Conservation (phyloP, 2,888 invertebrate genomes). For the Clepsis dumicolana region DNA sequence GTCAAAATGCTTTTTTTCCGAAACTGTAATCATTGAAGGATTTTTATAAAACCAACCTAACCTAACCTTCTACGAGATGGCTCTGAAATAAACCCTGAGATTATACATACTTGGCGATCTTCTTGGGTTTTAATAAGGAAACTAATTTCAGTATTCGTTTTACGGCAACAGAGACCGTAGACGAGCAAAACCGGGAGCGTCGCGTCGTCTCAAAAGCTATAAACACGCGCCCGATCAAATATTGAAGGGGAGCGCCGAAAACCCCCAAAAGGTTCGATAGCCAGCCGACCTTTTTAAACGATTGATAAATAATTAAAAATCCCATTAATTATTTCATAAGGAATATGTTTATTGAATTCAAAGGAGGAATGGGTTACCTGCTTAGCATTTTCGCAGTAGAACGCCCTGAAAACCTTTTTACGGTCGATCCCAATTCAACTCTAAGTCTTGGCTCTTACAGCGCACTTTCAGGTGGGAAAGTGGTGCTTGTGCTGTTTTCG, state of each 20-base stretch:
- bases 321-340: conserved; percentile 59
- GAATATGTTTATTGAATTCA: conserved; percentile 54
- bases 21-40: too few relatives aligned
- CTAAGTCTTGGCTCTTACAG: background rate
- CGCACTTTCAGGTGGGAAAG: background rate
- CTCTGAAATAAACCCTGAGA: too few relatives aligned
- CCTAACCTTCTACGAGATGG: too few relatives aligned
- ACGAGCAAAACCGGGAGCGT: background rate
- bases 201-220: background rate
- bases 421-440: background rate
- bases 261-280: conserved; percentile 37
- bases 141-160: background rate
- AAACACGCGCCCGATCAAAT: conserved; percentile 12
- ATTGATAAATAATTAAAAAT: conserved; percentile 60
- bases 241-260: conserved; percentile 20
- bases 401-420: background rate
- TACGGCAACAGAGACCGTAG: background rate
- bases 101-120: too few relatives aligned
- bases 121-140: too few relatives aligned
- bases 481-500: conserved; percentile 57
- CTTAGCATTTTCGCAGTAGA: conserved; percentile 8
- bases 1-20: too few relatives aligned
- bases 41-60: too few relatives aligned
- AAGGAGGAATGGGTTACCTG: conserved; percentile 36
- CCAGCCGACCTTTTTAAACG: conserved; percentile 44